These are phyloP conservation scores for Drosophila rellima DNA, from an alignment of 2,888 invertebrate species.

Conservation along the genomic window DNA sequence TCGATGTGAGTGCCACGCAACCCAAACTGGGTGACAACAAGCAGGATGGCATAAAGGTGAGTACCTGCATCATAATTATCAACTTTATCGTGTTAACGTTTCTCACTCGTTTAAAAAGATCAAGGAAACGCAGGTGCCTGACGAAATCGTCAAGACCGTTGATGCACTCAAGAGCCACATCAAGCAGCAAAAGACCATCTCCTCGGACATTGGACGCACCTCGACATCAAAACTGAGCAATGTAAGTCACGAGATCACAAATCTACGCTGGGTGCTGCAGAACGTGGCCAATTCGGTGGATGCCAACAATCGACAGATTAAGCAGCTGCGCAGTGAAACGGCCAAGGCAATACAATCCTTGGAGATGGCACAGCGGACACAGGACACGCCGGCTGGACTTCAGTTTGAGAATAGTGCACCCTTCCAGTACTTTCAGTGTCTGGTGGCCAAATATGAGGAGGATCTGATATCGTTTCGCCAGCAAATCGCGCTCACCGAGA, in stretches of 20 bases:
- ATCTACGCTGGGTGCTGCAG: slow-evolving; percentile 81
- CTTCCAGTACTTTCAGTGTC: slow-evolving; percentile 89
- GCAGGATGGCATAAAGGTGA: slow-evolving; percentile 83
- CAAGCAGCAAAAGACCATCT: slow-evolving; percentile 93
- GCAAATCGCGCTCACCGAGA: slow-evolving; percentile 91
- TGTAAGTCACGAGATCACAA: slow-evolving; percentile 83
- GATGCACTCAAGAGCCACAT: slow-evolving; percentile 93
- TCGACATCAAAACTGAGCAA: slow-evolving; percentile 86
- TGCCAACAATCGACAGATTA: slow-evolving; percentile 84
- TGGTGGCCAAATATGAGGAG: slow-evolving; percentile 90
- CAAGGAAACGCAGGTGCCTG: slow-evolving; percentile 88
- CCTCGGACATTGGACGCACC: slow-evolving; percentile 92
- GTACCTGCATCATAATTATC: neutral
- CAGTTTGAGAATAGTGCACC: slow-evolving; percentile 92
- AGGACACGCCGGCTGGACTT: slow-evolving; percentile 91
- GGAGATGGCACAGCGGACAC: slow-evolving; percentile 92
- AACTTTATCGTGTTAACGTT: too few relatives aligned
- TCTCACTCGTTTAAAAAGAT: slow-evolving; percentile 53
- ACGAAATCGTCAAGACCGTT: slow-evolving; percentile 91
- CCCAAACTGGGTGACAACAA: slow-evolving; percentile 84
- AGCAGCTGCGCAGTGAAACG: slow-evolving; percentile 89
- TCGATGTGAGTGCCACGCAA: slow-evolving; percentile 84
- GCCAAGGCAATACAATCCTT: slow-evolving; percentile 90
- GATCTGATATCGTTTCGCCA: slow-evolving; percentile 89
- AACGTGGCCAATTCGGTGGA: slow-evolving; percentile 85